Evolutionary conservation across 2,888 invertebrate species (phyloP).

Genomic region (Epirrita christyi): DNA sequence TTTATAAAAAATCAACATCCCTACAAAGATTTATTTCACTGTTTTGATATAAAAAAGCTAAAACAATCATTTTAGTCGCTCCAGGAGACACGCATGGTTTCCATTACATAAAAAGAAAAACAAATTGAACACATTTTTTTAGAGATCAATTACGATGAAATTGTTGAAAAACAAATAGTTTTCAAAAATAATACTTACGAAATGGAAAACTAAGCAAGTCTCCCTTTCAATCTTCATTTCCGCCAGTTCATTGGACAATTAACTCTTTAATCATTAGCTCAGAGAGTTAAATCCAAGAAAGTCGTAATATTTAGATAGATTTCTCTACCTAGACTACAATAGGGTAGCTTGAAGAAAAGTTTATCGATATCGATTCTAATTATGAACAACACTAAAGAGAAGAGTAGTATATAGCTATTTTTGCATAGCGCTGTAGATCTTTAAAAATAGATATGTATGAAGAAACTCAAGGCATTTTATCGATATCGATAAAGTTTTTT

Average conservation of each 20-base stretch:
- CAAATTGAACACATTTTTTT: conserved; percentile 55
- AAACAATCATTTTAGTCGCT: conserved; percentile 67
- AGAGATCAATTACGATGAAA: conserved; percentile 53
- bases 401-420: neutral
- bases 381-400: conserved; percentile 7
- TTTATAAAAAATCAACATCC: conserved; percentile 37
- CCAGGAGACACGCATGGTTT: conserved; percentile 54
- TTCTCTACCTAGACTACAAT: conserved; percentile 32
- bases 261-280: conserved; percentile 20
- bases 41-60: conserved; percentile 63
- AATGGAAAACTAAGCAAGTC: conserved; percentile 43
- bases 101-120: conserved; percentile 31
- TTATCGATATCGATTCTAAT: conserved; percentile 22
- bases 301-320: conserved; percentile 29
- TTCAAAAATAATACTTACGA: conserved; percentile 13
- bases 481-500: conserved; percentile 31
- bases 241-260: conserved; percentile 29
- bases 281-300: conserved; percentile 30
- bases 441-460: conserved; percentile 15
- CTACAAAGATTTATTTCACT: conserved; percentile 29
- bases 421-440: neutral
- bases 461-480: conserved; percentile 2
- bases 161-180: conserved; percentile 31
- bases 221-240: conserved; percentile 29
- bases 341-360: conserved; percentile 8